Base-by-base conservation (phyloP, 2,113 vertebrate species). In the Vicugna pacos region DNA sequence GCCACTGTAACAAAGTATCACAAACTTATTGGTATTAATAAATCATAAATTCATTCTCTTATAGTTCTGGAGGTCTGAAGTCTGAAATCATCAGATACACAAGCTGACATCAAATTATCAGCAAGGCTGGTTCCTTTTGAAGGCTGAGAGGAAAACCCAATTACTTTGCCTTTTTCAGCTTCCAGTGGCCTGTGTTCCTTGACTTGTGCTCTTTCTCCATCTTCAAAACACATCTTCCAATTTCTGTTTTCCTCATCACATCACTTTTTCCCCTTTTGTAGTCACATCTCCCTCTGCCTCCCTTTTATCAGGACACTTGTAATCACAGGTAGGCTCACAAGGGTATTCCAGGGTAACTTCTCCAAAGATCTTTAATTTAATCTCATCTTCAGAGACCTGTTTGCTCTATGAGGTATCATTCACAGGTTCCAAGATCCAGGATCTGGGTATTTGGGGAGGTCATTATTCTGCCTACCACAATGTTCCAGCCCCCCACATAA, bases 401-500 rank as follows among this genome's bases (percentile, higher is more conserved):
- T 60, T 69, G 42, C 4, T 60, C 4, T 42, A 65, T 28, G 50
- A 48, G 13, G 13, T 76, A 48, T 46, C 11, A 26, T 20, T 69
- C 30, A 35, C 2, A 62, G 22, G 12, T 62, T 82, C 4, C 32
- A 64, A 14, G 20, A 11, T 42, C 62, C 50, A 65, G 16, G 6
- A 38, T 28, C 15, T 58, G 7, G 38, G 1, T 52, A 28, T 79
- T 26, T 62, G 1, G 64, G 26, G 24, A 16, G 20, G 32, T 56
- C 35, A 48, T 67, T 35, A 50, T 19, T 67, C 75, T 30, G 9
- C 4, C 20, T 46, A 20, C 16, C n/a, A 72, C 26, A 62, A 10
- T 42, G 17, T 11, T 42, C 1, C 20, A 42, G 22, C 3, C 17
- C 6, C 17, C 32, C 50, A 11, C 0, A 4, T 15, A 38, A 52